These are phyloP conservation scores for Euphonia xanthogaster DNA, from an alignment of 2,797 vertebrate species.

Conservation along the genomic window DNA sequence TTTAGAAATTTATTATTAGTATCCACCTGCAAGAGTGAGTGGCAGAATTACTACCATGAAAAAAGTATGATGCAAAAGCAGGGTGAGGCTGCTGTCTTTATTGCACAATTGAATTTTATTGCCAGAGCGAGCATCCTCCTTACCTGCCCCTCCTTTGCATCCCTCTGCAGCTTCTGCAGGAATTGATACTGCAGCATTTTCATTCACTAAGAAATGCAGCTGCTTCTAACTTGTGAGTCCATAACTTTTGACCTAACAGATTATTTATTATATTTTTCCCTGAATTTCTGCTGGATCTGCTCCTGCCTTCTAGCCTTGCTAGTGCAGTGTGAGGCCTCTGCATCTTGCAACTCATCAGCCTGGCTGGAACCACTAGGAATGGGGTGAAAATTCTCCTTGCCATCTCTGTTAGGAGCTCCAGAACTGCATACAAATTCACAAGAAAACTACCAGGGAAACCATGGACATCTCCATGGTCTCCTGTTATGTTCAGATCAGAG, in stretches of 20 bases:
- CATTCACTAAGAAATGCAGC: not conserved
- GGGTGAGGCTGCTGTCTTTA: not conserved
- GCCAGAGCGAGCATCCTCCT: not conserved
- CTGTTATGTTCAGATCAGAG: not conserved
- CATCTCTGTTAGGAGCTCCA: not conserved
- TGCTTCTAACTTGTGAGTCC: not conserved
- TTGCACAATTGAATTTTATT: not conserved
- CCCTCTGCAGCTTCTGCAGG: not conserved
- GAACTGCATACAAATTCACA: fast-evolving
- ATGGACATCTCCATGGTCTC: not conserved
- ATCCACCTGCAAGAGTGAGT: not conserved
- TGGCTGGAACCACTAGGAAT: not conserved
- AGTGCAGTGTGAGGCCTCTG: not conserved
- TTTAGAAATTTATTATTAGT: not conserved
- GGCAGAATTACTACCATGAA: not conserved
- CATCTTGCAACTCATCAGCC: not conserved
- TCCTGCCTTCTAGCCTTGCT: not conserved
- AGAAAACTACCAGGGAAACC: not conserved
- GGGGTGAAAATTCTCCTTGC: not conserved
- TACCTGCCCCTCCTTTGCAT: not conserved
- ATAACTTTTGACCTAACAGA: not conserved
- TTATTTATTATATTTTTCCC: not conserved
- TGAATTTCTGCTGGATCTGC: not conserved
- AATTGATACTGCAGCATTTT: not conserved
- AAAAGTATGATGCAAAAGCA: not conserved